Conservation (phyloP, 1,140 invertebrate species). For the Calycopis cecrops region DNA sequence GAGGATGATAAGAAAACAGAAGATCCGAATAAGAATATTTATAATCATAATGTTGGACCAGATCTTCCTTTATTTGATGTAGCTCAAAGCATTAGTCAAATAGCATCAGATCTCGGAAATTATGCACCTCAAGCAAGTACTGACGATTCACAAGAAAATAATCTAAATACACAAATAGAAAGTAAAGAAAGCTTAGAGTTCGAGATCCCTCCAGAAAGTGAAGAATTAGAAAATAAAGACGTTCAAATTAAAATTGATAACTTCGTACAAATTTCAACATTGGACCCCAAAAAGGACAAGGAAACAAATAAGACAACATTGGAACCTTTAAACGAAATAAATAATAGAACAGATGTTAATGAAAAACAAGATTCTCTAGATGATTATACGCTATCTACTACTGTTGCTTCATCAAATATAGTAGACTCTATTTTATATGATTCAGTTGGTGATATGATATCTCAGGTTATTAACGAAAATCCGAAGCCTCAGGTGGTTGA, state of each 20-base stretch:
- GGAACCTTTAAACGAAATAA: constrained; percentile 1
- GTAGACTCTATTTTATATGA: constrained; percentile 59
- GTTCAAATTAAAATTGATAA: constrained; percentile 37
- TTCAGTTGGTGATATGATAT: constrained; percentile 61
- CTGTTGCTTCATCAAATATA: constrained; percentile 25
- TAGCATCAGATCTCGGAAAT: constrained; percentile 61
- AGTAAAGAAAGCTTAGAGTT: constrained; percentile 65
- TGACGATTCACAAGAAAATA: constrained; percentile 45
- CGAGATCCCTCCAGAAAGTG: constrained; percentile 46
- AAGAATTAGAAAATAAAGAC: constrained; percentile 26
- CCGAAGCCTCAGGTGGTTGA: constrained; percentile 19
- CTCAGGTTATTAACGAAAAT: constrained; percentile 50
- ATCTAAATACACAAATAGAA: constrained; percentile 45
- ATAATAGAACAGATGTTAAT: constrained; percentile 8
- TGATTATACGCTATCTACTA: constrained; percentile 18
- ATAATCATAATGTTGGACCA: constrained; percentile 28
- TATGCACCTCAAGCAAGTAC: constrained; percentile 47
- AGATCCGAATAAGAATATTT: background rate
- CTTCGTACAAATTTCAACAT: constrained; percentile 60
- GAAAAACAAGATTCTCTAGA: constrained; percentile 12
- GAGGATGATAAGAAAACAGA: constrained; percentile 12
- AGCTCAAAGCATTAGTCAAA: constrained; percentile 66
- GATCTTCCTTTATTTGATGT: constrained; percentile 56
- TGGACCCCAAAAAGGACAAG: constrained; percentile 40
- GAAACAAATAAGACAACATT: constrained; percentile 14